Base-by-base conservation (phyloP, 2,888 invertebrate genomes). In the Drosophila robusta region DNA sequence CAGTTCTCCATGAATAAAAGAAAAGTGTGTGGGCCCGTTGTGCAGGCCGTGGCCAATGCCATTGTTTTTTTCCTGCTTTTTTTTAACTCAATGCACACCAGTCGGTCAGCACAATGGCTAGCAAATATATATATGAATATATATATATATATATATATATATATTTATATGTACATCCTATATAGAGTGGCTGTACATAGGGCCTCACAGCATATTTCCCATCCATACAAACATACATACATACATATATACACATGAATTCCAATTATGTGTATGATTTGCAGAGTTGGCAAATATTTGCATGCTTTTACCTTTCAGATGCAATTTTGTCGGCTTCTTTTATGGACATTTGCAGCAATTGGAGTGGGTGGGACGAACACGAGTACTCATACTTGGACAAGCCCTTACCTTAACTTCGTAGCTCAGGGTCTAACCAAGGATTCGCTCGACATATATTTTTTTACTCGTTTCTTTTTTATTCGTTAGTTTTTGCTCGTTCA, bases 211-310 rank as follows among this genome's bases (percentile, higher is more conserved):
- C 36, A 57, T 22, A 39, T n/a, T 26, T 16, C 26, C 7, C 34
- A 41, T 36, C 12, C n/a, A 32, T 12, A 47, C 14, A 58, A 11
- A 64, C 16, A 22, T 11, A 26, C 32, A 36, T n/a, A 42, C 14
- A 44, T 34, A 49, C 41, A 50, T 45, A 65, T 16, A 79, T 63
- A 56, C 58, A 72, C 38, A 77, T 75, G 68, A 81, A 81, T 85
- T 82, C 69, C 85, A 81, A 81, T 81, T 81, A 85, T 82, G 79
- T 84, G 79, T 81, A 81, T 85, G 81, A 84, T 85, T 85, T 81
- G 77, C 85, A 63, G 75, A 75, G 85, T 65, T 74, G 74, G 79
- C 82, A 81, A 81, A 81, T 81, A 81, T 81, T 85, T 81, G 75
- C 81, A 77, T 81, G 67, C 67, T 67, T 64, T 72, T 84, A 81